Conservation (phyloP, 2,888 invertebrate species). For the Chydorus sphaericus region DNA sequence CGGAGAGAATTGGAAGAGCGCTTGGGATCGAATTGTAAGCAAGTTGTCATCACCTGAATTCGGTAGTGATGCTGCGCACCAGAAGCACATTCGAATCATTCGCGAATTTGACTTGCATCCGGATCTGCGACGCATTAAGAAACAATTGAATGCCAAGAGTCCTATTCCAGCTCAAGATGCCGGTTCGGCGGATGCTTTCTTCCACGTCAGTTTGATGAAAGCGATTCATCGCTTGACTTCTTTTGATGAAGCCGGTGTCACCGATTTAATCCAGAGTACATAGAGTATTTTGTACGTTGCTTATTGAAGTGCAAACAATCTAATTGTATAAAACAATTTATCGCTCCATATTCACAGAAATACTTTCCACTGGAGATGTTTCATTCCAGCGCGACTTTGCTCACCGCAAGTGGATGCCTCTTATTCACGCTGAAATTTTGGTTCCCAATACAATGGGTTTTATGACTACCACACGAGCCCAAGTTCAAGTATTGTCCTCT, state of each 20-base stretch:
- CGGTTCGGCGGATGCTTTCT: slow-evolving; percentile 9
- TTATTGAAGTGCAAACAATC: no score
- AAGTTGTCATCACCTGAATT: not conserved
- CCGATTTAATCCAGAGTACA: not conserved
- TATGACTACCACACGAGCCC: not conserved
- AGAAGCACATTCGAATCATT: not conserved
- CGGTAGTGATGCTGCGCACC: not conserved
- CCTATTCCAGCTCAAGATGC: not conserved
- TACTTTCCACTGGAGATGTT: not conserved
- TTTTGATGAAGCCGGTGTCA: slow-evolving; percentile 2
- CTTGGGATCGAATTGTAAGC: not conserved
- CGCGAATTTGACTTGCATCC: slow-evolving; percentile 8
- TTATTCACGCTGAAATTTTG: slow-evolving; percentile 9
- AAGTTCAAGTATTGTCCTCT: slow-evolving; percentile 1
- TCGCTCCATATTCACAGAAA: no score
- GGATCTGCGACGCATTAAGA: not conserved
- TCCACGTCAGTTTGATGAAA: slow-evolving; percentile 10
- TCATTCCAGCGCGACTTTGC: not conserved
- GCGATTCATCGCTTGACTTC: not conserved
- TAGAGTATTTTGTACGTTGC: no score
- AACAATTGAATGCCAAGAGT: slow-evolving; percentile 1
- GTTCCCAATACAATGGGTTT: slow-evolving; percentile 10
- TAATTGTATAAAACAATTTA: not conserved
- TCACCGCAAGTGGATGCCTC: slow-evolving; percentile 11
- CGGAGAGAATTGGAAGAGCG: slow-evolving; percentile 1